Percentiles rank a stretch among this genome's conserved stretches.
Evolutionary conservation across 2,888 invertebrate genomes (phyloP).

Genomic region (Folsomia candida): DNA sequence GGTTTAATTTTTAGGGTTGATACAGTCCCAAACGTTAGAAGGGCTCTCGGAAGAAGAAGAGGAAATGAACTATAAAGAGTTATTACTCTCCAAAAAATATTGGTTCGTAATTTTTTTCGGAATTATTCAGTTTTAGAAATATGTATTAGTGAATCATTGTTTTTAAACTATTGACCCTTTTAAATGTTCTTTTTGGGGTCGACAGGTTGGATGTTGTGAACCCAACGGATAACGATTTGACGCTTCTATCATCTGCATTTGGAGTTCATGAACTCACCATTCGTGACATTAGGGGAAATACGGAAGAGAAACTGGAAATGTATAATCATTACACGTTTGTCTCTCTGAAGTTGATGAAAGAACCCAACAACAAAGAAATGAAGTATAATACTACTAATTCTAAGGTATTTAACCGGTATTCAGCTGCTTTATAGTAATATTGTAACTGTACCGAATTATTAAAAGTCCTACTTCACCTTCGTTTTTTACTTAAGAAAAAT

Average conservation of each 20-base stretch:
- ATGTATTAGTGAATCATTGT: too few relatives aligned
- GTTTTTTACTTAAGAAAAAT: too few relatives aligned
- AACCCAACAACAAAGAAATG: neutral
- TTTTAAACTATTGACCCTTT: too few relatives aligned
- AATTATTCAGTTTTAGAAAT: too few relatives aligned
- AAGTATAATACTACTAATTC: neutral
- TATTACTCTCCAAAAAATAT: neutral
- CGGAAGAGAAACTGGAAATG: neutral
- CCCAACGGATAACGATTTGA: neutral
- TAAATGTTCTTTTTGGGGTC: too few relatives aligned
- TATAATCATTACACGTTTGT: neutral
- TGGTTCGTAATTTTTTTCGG: too few relatives aligned
- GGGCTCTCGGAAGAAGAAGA: neutral
- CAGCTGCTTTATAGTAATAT: too few relatives aligned
- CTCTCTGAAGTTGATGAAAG: neutral
- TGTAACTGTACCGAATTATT: too few relatives aligned
- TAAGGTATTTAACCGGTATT: too few relatives aligned
- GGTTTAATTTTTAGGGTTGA: neutral
- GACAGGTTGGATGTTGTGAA: neutral
- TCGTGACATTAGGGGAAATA: neutral
- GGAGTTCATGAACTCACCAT: neutral
- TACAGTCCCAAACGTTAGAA: neutral
- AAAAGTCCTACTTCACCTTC: too few relatives aligned
- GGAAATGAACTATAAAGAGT: neutral
- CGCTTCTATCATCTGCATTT: neutral